Evolutionary conservation across 1,140 invertebrate species (phyloP), one percentile per base, ranked within the genome.

Genomic region (Drosophila kohkoa): DNA sequence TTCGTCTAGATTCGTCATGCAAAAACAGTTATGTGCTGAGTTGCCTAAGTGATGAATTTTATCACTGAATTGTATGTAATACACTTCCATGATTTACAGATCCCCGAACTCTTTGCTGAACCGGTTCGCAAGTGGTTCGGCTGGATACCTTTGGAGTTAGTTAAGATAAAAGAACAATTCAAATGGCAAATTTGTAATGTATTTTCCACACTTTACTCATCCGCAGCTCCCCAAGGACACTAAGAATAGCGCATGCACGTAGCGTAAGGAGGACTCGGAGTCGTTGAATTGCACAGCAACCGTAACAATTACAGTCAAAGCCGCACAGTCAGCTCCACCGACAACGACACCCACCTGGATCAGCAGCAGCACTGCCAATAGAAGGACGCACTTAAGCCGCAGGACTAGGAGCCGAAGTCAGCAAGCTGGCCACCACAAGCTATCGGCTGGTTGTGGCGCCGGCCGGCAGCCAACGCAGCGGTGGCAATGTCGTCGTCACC

Each of bases 381-480:
- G 4, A 38, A 10, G 41, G 46, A 48, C 35, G 35, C 7, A 10
- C 35, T 8, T 38, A 10, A 35, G 15, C 7, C 15, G 13, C 11
- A 41, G 45, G 35, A 51, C 20, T 45, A 41, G n/a, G 43, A 43
- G 41, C 11, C 41, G 46, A 11, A 72, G 20, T 43, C 30, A 65
- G 62, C 70, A 81, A 77, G 75, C 81, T 88, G 83, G 83, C 83
- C 38, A 90, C 85, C 65, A 90, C 81, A 90, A 90, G 86, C 78
- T 89, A 87, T 82, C 82, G 87, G 48, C 63, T 89, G 66, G 82
- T 90, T 63, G 76, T 90, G 49, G 87, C 86, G 66, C 73, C 81
- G 62, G 78, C 81, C 67, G 76, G 75, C 64, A 82, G 81, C 67
- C 82, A 90, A 43, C 67, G 79, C 8, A 60, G 70, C 15, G 60